Evolutionary conservation across 1,140 invertebrate genomes (phyloP).

Genomic region (Tetraneura akinire): DNA sequence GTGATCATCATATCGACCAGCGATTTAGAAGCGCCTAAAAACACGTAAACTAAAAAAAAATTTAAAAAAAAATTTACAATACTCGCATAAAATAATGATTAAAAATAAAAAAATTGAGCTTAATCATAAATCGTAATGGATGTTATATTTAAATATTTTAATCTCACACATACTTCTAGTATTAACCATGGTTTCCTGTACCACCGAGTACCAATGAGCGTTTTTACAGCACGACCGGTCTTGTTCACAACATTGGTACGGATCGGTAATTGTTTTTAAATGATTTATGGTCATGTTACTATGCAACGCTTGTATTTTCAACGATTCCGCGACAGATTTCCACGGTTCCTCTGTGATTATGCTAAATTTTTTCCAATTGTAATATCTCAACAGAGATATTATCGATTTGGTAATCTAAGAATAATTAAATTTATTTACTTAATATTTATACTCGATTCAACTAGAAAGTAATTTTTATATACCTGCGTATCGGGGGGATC

Average conservation of each 20-base stretch:
- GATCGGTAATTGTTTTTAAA: slow-evolving; percentile 67
- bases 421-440: no score
- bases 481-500: slow-evolving; percentile 91
- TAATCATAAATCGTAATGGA: no score
- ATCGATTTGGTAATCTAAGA: slow-evolving; percentile 87
- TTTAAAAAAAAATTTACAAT: not conserved
- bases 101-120: no score
- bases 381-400: slow-evolving; percentile 83
- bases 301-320: slow-evolving; percentile 71
- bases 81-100: no score
- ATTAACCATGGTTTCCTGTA: slow-evolving; percentile 83
- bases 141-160: no score
- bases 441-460: no score
- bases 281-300: slow-evolving; percentile 83
- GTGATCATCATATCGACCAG: slow-evolving; percentile 87
- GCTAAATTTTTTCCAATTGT: slow-evolving; percentile 91
- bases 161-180: slow-evolving; percentile 76
- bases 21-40: slow-evolving; percentile 77
- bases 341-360: slow-evolving; percentile 84
- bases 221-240: slow-evolving; percentile 72
- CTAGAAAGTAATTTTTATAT: no score
- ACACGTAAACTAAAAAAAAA: slow-evolving; percentile 81
- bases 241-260: slow-evolving; percentile 74
- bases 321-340: slow-evolving; percentile 74
- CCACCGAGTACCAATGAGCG: slow-evolving; percentile 79